Evolutionary conservation across 2,888 invertebrate genomes (phyloP), one percentile per base, ranked within the genome.

Genomic region (Trachelus stipa): DNA sequence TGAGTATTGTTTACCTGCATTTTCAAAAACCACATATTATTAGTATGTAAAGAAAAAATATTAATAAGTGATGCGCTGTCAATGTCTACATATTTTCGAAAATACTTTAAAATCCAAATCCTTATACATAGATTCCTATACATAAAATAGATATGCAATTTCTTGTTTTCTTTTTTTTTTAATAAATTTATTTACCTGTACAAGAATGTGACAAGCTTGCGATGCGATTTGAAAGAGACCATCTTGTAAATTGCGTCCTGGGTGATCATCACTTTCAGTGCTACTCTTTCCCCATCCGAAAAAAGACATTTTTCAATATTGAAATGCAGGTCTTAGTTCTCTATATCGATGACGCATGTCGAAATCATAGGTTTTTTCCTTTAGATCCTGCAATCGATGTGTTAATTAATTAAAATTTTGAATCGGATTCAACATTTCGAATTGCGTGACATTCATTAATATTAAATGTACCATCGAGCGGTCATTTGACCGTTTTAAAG

Each of bases 171-270:
- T 3, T 35, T 12, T 35, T 35, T 12, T 35, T 35, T 12, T 3
- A 12, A 35, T 35, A 12, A 37, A 37, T 56, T 23, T 56, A 76
- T 85, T 95, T 83, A 95, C 95, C 93, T 96, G 95, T 78, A 96
- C 95, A 81, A 96, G 92, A 83, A 96, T 94, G 89, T 95, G 95
- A 88, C 96, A 96, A 78, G 96, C 96, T 90, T 96, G 96, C 23
- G 95, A 95, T 6, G 95, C 96, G 83, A 96, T 96, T 92, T 96
- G 96, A 88, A 96, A 95, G 56, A 96, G 92, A 11, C 96, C 96
- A 87, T 96, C 96, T 87, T 96, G 95, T 82, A 96, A 91, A 90
- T 95, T 95, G 76, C 94, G 92, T 76, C 90, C 89, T 23, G 83
- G 83, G 76, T 85, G 84, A 76, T 87, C 86, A 56, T 78, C 84